A percentile compares a stretch with the other conserved stretches of the same genome.
phyloP scores from a whole-genome alignment of 64 coral and sea anemone genomes.

The Pocillopora verrucosa region DNA sequence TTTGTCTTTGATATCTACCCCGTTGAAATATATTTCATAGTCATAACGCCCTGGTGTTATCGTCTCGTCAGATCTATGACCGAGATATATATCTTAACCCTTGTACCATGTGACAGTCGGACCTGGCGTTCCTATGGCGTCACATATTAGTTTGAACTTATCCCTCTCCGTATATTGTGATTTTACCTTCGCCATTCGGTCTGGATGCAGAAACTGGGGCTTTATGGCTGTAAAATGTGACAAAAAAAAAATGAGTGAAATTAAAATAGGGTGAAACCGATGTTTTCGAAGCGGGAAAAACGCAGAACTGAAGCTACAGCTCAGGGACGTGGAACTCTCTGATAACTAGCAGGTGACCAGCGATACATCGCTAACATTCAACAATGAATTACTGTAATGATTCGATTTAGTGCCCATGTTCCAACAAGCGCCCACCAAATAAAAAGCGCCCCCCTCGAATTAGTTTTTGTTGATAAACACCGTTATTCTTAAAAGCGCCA shows the following conservation, averaged over 20 bases:
- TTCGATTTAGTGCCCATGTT: too few relatives aligned
- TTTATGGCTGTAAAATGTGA: not conserved
- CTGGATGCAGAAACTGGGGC: slow-evolving; percentile 40
- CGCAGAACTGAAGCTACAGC: too few relatives aligned
- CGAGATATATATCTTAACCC: slow-evolving; percentile 1
- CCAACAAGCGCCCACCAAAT: too few relatives aligned
- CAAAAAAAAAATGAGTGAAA: not conserved
- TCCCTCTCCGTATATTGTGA: not conserved
- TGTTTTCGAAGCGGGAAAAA: too few relatives aligned
- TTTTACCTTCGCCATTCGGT: slow-evolving; percentile 19
- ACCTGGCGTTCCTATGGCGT: slow-evolving; percentile 47
- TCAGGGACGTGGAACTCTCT: too few relatives aligned
- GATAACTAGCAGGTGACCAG: too few relatives aligned
- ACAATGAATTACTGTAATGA: too few relatives aligned
- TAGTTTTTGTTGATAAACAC: too few relatives aligned
- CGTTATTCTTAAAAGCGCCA: too few relatives aligned
- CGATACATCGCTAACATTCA: too few relatives aligned
- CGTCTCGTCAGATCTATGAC: not conserved
- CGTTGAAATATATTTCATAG: slow-evolving; percentile 36
- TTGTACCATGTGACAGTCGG: slow-evolving; percentile 77
- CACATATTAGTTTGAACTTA: slow-evolving; percentile 42
- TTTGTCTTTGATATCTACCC: slow-evolving; percentile 15
- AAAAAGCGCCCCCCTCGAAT: too few relatives aligned
- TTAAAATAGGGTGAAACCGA: too few relatives aligned
- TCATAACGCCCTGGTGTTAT: not conserved